Evolutionary conservation across 2,888 invertebrate species (phyloP).

Genomic region (Entomobrya multifasciata): DNA sequence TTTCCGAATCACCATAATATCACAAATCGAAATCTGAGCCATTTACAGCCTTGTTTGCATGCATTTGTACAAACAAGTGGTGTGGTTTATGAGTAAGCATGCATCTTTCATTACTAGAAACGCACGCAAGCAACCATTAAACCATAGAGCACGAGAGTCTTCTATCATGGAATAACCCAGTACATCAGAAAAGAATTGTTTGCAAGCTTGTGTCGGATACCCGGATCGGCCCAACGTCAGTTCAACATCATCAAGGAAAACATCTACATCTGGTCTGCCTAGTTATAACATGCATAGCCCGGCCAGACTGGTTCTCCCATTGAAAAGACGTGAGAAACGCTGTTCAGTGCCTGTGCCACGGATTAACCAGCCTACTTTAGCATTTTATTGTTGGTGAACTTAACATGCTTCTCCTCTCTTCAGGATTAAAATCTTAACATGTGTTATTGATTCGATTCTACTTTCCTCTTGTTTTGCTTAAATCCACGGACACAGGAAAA

Average conservation of each 20-base stretch:
- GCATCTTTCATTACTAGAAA: background rate
- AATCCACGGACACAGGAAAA: too few species aligned
- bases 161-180: too few species aligned
- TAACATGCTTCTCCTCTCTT: background rate
- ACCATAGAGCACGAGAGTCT: too few species aligned
- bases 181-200: background rate
- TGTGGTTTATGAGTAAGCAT: background rate
- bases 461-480: background rate
- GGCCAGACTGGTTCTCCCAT: too few species aligned
- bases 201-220: constrained; percentile 47
- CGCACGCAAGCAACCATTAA: background rate
- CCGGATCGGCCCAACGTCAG: constrained; percentile 60
- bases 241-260: constrained; percentile 39
- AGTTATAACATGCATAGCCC: too few species aligned
- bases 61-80: background rate
- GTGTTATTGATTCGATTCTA: background rate
- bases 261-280: background rate
- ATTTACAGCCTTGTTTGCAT: background rate
- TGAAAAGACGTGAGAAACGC: too few species aligned
- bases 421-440: constrained; percentile 20
- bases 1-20: background rate
- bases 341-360: too few species aligned
- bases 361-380: too few species aligned
- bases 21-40: constrained; percentile 15
- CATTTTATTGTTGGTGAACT: too few species aligned